phyloP scores from a whole-genome alignment of 2,888 invertebrate genomes.

The Drosophila longiperda region DNA sequence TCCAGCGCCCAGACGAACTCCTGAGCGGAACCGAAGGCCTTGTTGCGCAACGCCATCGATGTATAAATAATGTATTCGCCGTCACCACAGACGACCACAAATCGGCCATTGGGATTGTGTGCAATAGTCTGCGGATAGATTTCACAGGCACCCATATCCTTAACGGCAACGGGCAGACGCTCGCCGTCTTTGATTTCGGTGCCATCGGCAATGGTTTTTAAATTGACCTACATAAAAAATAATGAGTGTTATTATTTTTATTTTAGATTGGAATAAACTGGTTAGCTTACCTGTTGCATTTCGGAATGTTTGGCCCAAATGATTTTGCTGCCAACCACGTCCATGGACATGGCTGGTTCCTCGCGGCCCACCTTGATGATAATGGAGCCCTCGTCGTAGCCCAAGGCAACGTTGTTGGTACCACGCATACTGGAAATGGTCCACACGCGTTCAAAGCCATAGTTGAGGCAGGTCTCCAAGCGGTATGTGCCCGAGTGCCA shows the following conservation, averaged over 20 bases:
- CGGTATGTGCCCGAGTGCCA: conserved; percentile 99
- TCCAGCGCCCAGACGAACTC: conserved; percentile 99
- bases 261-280: neutral
- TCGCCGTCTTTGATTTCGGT: conserved; percentile 95
- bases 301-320: conserved; percentile 99
- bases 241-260: neutral
- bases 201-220: conserved; percentile 85
- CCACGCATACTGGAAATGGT: conserved; percentile 96
- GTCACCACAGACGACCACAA: conserved; percentile 98
- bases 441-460: conserved; percentile 99
- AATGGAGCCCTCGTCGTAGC: conserved; percentile 87
- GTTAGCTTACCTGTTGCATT: conserved; percentile 91
- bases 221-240: conserved; percentile 69
- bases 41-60: conserved; percentile 99
- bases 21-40: conserved; percentile 98
- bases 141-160: conserved; percentile 99
- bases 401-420: conserved; percentile 97
- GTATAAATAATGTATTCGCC: conserved; percentile 99
- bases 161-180: conserved; percentile 95
- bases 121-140: conserved; percentile 99
- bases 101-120: conserved; percentile 98
- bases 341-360: conserved; percentile 99
- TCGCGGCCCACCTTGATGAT: conserved; percentile 91
- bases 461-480: conserved; percentile 97
- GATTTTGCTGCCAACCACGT: conserved; percentile 98